A percentile compares a stretch with the other conserved stretches of the same genome.
phyloP scores from a whole-genome alignment of 2,888 invertebrate genomes.

The Arctia plantaginis region DNA sequence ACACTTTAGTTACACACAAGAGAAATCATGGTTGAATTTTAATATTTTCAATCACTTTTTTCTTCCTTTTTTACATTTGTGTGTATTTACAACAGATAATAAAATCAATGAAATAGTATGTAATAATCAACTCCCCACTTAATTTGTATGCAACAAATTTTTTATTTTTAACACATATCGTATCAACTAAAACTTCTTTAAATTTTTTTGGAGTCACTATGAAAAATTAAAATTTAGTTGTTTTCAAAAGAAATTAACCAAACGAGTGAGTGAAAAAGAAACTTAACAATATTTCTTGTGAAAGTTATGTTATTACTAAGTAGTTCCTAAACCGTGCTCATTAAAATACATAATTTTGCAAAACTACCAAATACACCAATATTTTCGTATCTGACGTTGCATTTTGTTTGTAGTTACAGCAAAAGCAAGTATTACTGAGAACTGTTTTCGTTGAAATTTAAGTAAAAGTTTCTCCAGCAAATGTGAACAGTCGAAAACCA shows the following conservation, averaged over 20 bases:
- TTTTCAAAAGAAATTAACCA: background rate
- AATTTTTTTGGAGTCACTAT: background rate
- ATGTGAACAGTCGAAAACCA: background rate
- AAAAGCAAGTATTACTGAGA: slow-evolving; percentile 2
- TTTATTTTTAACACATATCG: no score
- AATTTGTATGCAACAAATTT: background rate
- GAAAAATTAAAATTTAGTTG: background rate
- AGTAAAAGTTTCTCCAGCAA: background rate
- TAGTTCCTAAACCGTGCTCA: background rate
- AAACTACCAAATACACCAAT: background rate
- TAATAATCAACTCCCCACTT: background rate
- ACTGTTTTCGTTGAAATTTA: background rate
- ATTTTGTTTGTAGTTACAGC: background rate
- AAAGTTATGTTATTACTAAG: background rate
- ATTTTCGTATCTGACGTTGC: background rate
- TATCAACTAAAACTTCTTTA: no score
- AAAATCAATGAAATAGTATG: background rate
- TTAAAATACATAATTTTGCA: background rate
- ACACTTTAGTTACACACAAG: background rate
- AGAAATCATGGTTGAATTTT: no score
- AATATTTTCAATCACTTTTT: background rate
- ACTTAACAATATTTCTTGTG: background rate
- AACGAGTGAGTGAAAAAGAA: background rate
- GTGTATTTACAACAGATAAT: background rate
- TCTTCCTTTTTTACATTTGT: background rate